These are phyloP conservation scores for Micrastur ruficollis DNA, from an alignment of 2,797 vertebrate genomes.

Conservation along the genomic window DNA sequence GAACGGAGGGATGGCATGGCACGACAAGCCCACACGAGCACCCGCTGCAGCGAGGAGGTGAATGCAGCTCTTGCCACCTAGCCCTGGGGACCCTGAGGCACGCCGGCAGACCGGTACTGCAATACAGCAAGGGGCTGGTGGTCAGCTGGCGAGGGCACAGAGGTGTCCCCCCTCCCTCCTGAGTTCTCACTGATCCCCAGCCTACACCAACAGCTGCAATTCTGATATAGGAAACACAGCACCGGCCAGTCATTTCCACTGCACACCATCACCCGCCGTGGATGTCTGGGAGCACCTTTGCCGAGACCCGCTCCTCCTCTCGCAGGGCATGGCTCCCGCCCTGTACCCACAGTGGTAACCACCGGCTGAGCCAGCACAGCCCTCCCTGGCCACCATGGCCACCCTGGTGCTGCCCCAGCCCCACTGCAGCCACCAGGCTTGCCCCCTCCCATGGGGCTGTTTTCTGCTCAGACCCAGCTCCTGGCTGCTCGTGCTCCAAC, in stretches of 20 bases:
- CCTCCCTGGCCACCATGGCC: rapidly evolving
- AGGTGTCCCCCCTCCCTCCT: neutral
- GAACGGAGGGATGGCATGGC: neutral
- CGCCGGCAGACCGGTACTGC: rapidly evolving
- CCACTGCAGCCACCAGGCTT: neutral
- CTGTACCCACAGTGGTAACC: rapidly evolving
- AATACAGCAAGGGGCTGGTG: rapidly evolving
- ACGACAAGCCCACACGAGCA: neutral
- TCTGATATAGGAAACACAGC: rapidly evolving
- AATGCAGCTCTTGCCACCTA: neutral
- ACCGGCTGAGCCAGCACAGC: neutral
- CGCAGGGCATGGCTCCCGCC: neutral
- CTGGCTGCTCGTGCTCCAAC: neutral
- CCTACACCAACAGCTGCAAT: neutral
- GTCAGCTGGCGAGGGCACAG: neutral
- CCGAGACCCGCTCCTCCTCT: neutral
- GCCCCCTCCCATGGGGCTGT: rapidly evolving
- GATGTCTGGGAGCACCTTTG: neutral
- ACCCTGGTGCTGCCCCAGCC: neutral
- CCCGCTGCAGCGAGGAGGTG: neutral
- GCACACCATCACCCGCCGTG: neutral
- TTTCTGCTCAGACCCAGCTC: neutral
- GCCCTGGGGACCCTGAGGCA: neutral
- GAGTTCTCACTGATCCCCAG: neutral
- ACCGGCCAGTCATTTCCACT: neutral